A percentile compares a stretch with the other conserved stretches of the same genome.
These are phyloP conservation scores for Eonycteris spelaea DNA, from an alignment of 2,113 vertebrate species.

Conservation along the genomic window DNA sequence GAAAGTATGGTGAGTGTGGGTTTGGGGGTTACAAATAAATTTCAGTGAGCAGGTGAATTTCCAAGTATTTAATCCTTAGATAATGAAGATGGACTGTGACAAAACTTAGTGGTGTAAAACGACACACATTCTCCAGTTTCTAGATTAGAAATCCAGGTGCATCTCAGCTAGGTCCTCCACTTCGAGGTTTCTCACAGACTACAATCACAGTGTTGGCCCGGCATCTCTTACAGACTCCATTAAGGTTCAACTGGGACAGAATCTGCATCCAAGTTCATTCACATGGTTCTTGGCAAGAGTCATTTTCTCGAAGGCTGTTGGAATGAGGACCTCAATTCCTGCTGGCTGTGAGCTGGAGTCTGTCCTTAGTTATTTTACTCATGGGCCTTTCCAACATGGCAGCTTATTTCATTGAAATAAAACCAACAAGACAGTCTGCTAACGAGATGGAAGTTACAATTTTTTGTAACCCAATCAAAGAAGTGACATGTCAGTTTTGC, in stretches of 20 bases:
- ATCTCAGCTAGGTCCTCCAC: neutral
- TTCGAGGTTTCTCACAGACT: neutral
- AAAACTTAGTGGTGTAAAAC: neutral
- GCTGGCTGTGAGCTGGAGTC: neutral
- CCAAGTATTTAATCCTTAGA: neutral
- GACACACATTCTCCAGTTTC: neutral
- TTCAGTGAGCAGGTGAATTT: neutral
- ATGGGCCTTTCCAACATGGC: neutral
- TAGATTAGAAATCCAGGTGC: neutral
- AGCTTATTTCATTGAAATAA: neutral
- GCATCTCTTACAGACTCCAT: neutral
- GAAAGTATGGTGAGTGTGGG: neutral
- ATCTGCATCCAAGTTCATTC: neutral
- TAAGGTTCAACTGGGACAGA: neutral
- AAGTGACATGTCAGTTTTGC: neutral
- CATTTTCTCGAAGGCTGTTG: neutral
- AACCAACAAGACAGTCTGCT: neutral
- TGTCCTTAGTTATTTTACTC: neutral
- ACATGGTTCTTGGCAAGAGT: neutral
- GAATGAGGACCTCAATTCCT: neutral
- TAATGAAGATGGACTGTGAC: neutral
- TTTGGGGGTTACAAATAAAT: neutral
- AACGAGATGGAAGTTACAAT: neutral
- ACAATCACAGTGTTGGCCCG: neutral
- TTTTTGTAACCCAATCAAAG: neutral